These are phyloP conservation scores for Hirtodrosophila trivittata DNA, from an alignment of 2,888 invertebrate genomes.

Conservation along the genomic window DNA sequence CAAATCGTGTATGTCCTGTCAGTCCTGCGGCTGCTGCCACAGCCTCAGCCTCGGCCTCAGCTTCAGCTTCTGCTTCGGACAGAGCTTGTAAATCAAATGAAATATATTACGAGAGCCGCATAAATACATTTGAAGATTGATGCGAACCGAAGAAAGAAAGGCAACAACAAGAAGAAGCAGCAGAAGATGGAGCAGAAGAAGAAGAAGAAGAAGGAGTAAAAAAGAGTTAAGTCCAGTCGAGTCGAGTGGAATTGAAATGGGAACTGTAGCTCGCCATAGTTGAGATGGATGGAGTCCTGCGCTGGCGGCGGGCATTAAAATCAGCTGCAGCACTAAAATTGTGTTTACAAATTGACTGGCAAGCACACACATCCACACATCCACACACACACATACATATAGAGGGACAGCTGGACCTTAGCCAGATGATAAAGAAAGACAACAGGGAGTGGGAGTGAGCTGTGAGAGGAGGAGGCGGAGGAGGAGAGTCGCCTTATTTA, in stretches of 20 bases:
- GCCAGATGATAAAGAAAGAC: not conserved
- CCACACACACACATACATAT: no score
- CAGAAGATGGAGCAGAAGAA: slow-evolving; percentile 7
- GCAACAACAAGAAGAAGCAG: not conserved
- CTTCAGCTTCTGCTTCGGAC: slow-evolving; percentile 26
- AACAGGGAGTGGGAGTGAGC: not conserved
- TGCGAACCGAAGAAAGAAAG: slow-evolving; percentile 29
- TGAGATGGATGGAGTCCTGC: no score
- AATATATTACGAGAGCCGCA: slow-evolving; percentile 66
- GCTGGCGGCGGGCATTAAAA: no score
- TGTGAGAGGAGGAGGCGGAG: not conserved
- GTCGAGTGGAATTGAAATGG: not conserved
- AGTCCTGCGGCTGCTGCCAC: slow-evolving; percentile 25
- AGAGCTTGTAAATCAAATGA: slow-evolving; percentile 75
- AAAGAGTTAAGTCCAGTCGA: slow-evolving; percentile 30
- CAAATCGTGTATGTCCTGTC: slow-evolving; percentile 65
- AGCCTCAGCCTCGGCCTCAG: not conserved
- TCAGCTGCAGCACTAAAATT: slow-evolving; percentile 45
- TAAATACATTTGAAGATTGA: slow-evolving; percentile 71
- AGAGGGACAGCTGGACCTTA: slow-evolving; percentile 3
- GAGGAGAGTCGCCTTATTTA: slow-evolving; percentile 74
- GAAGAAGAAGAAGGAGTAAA: not conserved
- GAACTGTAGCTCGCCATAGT: no score
- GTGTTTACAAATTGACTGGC: slow-evolving; percentile 60
- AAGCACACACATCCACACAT: slow-evolving; percentile 13